Evolutionary conservation across 1,140 invertebrate genomes (phyloP).

Genomic region (Penaeus indicus): DNA sequence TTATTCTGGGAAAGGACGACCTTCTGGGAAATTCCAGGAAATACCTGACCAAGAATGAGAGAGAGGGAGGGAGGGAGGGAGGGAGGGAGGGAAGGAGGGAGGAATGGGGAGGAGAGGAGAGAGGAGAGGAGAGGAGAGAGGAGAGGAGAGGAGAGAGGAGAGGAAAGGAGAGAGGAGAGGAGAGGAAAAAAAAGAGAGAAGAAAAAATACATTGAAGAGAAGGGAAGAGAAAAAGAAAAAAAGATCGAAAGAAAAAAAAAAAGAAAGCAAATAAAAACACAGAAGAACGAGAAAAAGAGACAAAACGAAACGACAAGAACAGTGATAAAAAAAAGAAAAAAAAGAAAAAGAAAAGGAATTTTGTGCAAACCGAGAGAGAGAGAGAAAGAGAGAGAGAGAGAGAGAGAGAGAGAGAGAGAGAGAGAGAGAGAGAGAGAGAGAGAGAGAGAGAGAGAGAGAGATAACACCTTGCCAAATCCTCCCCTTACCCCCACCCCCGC

Average conservation of each 20-base stretch:
- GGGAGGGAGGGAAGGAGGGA: no score
- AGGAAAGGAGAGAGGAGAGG: not conserved
- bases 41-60: no score
- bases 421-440: no score
- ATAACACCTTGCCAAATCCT: no score
- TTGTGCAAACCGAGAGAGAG: not conserved
- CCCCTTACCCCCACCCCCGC: no score
- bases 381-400: not conserved
- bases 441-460: no score
- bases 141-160: not conserved
- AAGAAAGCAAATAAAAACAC: no score
- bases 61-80: not conserved
- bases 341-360: not conserved
- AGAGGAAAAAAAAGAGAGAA: not conserved
- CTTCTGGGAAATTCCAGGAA: no score
- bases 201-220: not conserved
- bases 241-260: no score
- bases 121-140: not conserved
- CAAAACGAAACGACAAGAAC: not conserved
- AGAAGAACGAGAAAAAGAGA: not conserved
- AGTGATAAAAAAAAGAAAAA: not conserved
- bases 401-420: not conserved
- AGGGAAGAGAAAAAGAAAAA: no score
- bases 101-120: not conserved
- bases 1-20: no score